Conservation (phyloP, 2,797 vertebrate genomes). For the Rhincodon typus region DNA sequence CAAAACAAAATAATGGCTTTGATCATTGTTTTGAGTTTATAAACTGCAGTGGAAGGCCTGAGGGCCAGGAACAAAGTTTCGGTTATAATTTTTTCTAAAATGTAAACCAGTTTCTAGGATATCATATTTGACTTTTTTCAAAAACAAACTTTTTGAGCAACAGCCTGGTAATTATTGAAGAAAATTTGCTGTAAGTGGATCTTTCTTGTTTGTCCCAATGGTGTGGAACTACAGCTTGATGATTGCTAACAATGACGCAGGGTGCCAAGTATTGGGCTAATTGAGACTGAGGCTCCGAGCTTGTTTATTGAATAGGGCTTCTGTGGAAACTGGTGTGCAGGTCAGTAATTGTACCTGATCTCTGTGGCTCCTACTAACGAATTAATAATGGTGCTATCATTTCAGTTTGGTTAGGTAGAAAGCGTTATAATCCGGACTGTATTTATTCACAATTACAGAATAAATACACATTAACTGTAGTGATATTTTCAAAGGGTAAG, state of each 20-base stretch:
- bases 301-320: background rate
- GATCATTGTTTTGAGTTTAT: background rate
- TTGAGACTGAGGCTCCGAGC: background rate
- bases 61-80: background rate
- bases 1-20: background rate
- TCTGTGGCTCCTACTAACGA: background rate
- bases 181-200: background rate
- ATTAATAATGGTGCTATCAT: background rate
- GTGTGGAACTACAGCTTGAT: background rate
- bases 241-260: background rate
- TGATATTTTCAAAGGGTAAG: background rate
- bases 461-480: background rate
- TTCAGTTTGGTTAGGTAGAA: too few species aligned
- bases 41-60: background rate
- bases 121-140: background rate
- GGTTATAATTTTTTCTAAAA: too few species aligned
- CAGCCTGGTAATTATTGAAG: background rate
- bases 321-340: background rate
- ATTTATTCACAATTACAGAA: background rate
- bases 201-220: background rate
- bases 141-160: background rate
- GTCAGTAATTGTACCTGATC: background rate
- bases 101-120: background rate
- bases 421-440: background rate
- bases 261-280: background rate